A percentile compares a stretch with the other conserved stretches of the same genome.
These are phyloP conservation scores for Meteorus cinctellus DNA, from an alignment of 2,888 invertebrate species.

Conservation along the genomic window DNA sequence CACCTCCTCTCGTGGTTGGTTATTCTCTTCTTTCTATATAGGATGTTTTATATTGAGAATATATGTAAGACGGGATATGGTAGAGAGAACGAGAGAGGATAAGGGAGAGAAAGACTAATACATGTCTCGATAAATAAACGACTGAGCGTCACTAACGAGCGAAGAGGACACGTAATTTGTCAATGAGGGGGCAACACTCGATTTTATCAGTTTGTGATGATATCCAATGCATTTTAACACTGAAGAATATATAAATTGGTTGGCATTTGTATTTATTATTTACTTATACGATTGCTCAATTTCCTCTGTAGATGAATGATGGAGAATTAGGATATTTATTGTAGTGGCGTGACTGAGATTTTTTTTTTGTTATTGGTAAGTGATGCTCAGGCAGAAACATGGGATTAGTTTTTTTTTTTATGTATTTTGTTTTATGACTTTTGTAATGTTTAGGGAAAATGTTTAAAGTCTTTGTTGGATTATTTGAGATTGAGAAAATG, in stretches of 20 bases:
- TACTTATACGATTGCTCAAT: background rate
- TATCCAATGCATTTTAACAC: slow-evolving; percentile 24
- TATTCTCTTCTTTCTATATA: slow-evolving; percentile 3
- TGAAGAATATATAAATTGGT: background rate
- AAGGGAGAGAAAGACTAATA: slow-evolving; percentile 10
- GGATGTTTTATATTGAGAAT: background rate
- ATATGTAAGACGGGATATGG: background rate
- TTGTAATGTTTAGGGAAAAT: no score
- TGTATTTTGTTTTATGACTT: no score
- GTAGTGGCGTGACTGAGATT: no score
- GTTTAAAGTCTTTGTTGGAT: no score
- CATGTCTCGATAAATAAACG: slow-evolving; percentile 27
- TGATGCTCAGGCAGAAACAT: no score
- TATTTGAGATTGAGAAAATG: no score
- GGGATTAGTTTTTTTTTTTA: no score
- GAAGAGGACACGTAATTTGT: slow-evolving; percentile 36
- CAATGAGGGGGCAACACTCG: slow-evolving; percentile 12
- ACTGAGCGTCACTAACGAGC: slow-evolving; percentile 31
- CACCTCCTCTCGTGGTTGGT: background rate
- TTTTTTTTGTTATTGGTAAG: no score
- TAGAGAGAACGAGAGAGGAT: background rate
- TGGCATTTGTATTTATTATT: background rate
- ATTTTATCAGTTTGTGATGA: slow-evolving; percentile 34
- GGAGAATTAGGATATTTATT: no score
- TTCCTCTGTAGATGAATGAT: background rate